These are phyloP conservation scores for Ganaspis sp. DNA, from an alignment of 1,140 invertebrate species.

Conservation along the genomic window DNA sequence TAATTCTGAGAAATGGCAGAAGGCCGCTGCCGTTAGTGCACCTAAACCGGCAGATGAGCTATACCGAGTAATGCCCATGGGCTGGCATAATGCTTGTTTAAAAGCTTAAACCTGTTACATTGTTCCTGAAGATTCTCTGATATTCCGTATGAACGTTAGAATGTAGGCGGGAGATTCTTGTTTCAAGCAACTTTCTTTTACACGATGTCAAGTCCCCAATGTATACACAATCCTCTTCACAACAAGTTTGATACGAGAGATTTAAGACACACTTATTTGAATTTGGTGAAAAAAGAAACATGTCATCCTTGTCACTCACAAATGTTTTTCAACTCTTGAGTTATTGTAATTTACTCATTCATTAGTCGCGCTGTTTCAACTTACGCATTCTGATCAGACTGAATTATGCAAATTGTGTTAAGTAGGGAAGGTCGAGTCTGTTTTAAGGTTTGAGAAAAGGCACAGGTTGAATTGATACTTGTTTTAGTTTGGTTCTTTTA, in stretches of 20 bases:
- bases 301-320: neutral
- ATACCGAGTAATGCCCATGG: neutral
- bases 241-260: neutral
- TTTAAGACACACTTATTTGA: neutral
- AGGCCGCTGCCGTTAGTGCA: conserved; percentile 44
- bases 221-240: neutral
- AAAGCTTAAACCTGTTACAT: conserved; percentile 39
- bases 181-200: neutral
- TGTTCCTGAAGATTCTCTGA: conserved; percentile 31
- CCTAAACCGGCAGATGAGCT: conserved; percentile 33
- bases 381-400: no score
- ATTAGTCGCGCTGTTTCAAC: no score
- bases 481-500: no score
- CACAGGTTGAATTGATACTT: no score
- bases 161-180: conserved; percentile 25
- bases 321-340: neutral
- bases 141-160: neutral
- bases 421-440: no score
- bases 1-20: conserved; percentile 54
- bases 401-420: no score
- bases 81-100: conserved; percentile 32
- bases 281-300: neutral
- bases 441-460: no score
- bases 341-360: no score
- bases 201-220: neutral